Evolutionary conservation across 2,797 vertebrate species (phyloP).

Genomic region (Acomys russatus): DNA sequence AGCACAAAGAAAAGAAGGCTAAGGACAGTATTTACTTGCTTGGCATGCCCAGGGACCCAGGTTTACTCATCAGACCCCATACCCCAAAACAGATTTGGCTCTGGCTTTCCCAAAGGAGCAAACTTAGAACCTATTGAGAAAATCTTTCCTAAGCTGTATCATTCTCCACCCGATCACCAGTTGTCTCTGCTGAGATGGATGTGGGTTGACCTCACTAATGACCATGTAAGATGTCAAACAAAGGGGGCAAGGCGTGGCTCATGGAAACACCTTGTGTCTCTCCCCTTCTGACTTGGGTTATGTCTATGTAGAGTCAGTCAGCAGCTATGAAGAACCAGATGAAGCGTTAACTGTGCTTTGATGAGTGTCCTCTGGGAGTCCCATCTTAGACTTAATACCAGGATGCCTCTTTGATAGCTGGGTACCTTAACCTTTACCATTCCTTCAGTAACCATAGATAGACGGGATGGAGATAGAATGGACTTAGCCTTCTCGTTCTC

Average conservation of each 20-base stretch:
- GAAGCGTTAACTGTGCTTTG: background rate
- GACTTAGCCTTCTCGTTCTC: background rate
- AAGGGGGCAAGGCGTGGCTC: background rate
- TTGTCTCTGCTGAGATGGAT: slow-evolving; percentile 3
- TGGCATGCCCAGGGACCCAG: no score
- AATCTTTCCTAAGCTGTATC: background rate
- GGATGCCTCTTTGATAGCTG: background rate
- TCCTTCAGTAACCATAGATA: background rate
- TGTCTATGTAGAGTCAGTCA: background rate
- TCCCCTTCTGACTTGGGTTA: background rate
- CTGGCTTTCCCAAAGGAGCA: background rate
- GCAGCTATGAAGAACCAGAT: slow-evolving; percentile 1
- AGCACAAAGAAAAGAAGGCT: no score
- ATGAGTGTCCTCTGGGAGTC: background rate
- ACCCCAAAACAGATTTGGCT: background rate
- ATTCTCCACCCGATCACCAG: background rate
- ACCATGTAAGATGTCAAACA: background rate
- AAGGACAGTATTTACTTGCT: no score
- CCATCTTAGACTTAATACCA: background rate
- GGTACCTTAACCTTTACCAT: background rate
- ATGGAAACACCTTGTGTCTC: background rate
- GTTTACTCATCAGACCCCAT: no score
- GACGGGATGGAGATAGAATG: background rate
- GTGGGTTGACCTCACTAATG: background rate
- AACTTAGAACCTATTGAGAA: background rate